Percentiles rank a stretch among this genome's conserved stretches.
phyloP scores from a whole-genome alignment of 2,113 vertebrate species.

The Marcusenius ussheri region DNA sequence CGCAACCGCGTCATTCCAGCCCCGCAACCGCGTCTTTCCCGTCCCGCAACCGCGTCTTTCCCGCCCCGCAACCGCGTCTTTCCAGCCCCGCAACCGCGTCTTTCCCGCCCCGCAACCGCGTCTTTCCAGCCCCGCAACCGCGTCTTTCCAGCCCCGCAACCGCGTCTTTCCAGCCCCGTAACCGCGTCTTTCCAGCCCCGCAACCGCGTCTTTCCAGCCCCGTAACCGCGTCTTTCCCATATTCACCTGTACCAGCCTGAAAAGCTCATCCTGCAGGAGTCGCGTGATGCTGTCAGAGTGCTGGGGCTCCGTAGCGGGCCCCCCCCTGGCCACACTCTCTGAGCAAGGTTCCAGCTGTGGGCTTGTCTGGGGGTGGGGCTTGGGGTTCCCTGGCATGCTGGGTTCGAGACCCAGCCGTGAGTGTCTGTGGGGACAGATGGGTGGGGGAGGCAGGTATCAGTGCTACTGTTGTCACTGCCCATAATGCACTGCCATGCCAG shows the following conservation, averaged over 20 bases:
- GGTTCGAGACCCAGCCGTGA: not conserved
- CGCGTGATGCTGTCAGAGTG: constrained; percentile 54
- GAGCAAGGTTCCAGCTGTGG: constrained; percentile 18
- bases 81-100: not conserved
- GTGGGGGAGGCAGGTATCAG: not conserved
- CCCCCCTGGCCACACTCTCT: constrained; percentile 9
- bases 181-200: not conserved
- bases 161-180: no score
- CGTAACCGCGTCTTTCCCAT: not conserved
- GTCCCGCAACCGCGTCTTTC: no score
- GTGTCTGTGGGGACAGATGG: not conserved
- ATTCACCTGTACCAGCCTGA: constrained; percentile 82
- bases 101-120: no score
- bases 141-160: no score
- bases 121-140: no score
- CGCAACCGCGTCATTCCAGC: no score
- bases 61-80: not conserved
- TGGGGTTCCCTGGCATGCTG: constrained; percentile 7
- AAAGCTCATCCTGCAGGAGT: constrained; percentile 80
- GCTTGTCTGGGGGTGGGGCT: constrained; percentile 25
- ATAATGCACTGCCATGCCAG: not conserved
- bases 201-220: not conserved
- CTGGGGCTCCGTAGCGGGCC: constrained; percentile 30
- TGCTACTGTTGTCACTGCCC: not conserved
- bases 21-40: no score